Percentiles rank a stretch among this genome's conserved stretches.
Evolutionary conservation across 2,797 vertebrate species (phyloP).

Genomic region (Chelon labrosus): DNA sequence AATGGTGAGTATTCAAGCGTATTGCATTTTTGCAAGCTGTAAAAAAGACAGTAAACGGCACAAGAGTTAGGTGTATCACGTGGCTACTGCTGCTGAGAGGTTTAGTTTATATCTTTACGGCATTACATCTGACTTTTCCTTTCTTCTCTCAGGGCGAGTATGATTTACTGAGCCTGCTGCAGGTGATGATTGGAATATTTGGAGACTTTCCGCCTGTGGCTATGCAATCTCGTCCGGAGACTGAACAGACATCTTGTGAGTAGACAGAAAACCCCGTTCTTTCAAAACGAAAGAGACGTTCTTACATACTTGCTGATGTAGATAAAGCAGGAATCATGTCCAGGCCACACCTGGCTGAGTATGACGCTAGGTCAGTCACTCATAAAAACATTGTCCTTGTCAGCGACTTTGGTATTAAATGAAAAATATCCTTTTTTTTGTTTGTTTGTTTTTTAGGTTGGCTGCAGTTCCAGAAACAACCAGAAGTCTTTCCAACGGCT

Average conservation of each 20-base stretch:
- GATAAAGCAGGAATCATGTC: slow-evolving; percentile 5
- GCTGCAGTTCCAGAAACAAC: slow-evolving; percentile 57
- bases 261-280: slow-evolving; percentile 21
- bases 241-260: slow-evolving; percentile 89
- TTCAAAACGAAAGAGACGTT: slow-evolving; percentile 9
- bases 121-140: background rate
- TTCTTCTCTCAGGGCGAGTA: slow-evolving; percentile 83
- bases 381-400: background rate
- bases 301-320: slow-evolving; percentile 7
- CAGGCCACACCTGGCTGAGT: background rate
- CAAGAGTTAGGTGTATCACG: background rate
- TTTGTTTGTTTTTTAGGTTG: slow-evolving; percentile 51
- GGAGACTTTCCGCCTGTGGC: slow-evolving; percentile 90
- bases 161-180: slow-evolving; percentile 91
- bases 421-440: background rate
- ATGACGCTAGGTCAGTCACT: background rate
- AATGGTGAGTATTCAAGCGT: slow-evolving; percentile 54
- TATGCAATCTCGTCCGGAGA: slow-evolving; percentile 76
- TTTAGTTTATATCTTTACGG: background rate
- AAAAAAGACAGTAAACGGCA: background rate
- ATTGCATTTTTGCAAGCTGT: background rate
- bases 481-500: slow-evolving; percentile 15
- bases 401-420: background rate
- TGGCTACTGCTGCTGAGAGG: background rate
- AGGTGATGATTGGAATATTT: slow-evolving; percentile 91